phyloP scores from a whole-genome alignment of 2,888 invertebrate genomes.

The Drosophila bunnanda region DNA sequence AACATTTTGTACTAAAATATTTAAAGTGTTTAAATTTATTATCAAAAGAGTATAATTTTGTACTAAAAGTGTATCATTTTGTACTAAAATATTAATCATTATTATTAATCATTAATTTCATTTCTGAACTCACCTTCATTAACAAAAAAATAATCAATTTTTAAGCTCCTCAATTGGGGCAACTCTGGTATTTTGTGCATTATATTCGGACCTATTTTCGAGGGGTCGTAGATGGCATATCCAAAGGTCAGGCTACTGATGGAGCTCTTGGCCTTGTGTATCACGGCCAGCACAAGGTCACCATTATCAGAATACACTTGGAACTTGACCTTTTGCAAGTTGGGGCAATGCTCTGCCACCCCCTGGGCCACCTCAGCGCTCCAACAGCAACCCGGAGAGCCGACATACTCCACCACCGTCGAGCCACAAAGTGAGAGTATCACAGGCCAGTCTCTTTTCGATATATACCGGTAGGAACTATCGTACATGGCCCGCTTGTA shows the following conservation, averaged over 20 bases:
- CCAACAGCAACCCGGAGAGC: neutral
- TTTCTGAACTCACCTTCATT: neutral
- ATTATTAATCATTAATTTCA: too few relatives aligned
- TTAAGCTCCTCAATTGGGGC: neutral
- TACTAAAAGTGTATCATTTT: too few relatives aligned
- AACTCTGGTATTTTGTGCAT: conserved; percentile 1
- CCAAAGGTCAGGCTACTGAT: neutral
- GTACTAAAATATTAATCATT: too few relatives aligned
- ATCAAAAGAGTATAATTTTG: too few relatives aligned
- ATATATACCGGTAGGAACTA: accelerated
- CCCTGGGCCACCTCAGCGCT: neutral
- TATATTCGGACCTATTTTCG: neutral
- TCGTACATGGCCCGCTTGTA: neutral
- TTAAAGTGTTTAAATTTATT: too few relatives aligned
- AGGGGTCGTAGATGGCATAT: accelerated
- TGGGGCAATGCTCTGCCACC: neutral
- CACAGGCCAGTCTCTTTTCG: neutral
- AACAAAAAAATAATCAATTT: neutral
- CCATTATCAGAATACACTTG: neutral
- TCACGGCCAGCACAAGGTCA: neutral
- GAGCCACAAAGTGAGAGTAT: conserved; percentile 3
- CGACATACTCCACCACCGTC: neutral
- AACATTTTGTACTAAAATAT: too few relatives aligned
- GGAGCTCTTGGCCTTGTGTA: neutral
- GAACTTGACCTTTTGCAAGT: neutral